Base-by-base conservation (phyloP, 2,888 invertebrate genomes). In the Tetragonula carbonaria region DNA sequence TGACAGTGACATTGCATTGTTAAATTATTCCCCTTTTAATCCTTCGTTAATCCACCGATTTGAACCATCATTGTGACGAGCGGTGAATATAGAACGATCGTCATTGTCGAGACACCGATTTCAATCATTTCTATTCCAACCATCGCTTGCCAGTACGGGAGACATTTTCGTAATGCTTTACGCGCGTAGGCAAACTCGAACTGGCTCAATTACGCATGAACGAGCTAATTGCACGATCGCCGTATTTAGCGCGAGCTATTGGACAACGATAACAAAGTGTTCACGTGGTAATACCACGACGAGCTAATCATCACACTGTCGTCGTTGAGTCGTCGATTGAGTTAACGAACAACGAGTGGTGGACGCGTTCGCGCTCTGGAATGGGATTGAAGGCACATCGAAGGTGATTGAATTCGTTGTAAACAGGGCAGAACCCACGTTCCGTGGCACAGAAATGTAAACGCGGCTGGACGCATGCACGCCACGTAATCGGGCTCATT, bases 261-360 rank as follows among this genome's bases (percentile, higher is more conserved):
- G 80, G 67, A 87, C 76, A 85, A 85, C 70, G 78, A 70, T 85
- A 87, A 87, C 75, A 79, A 86, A 83, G 68, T 80, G 28, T 28
- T 16, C 45, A 13, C 71, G 55, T 28, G 50, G 23, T 55, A 67
- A 33, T 74, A 51, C 28, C 23, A 33, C 74, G 81, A 70, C 13
- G 51, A 66, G 38, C 6, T 16, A n/a, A 59, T 18, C 28, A 28
- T 28, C 28, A 33, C 3, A 23, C 4, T 23, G 6, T 62, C 18
- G 55, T 63, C 33, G 21, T 13, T 18, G 21, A 11, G 4, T 13
- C 23, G 53, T 45, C 72, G 33, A 76, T 83, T 78, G 66, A 33
- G 23, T 71, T 66, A 82, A 85, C 70, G 59, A 38, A 21, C 55
- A 18, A 51, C 28, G 67, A 23, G 71, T 70, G 33, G 71, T 73